Base-by-base conservation (phyloP, 2,888 invertebrate species). In the Cerastis rubricosa region DNA sequence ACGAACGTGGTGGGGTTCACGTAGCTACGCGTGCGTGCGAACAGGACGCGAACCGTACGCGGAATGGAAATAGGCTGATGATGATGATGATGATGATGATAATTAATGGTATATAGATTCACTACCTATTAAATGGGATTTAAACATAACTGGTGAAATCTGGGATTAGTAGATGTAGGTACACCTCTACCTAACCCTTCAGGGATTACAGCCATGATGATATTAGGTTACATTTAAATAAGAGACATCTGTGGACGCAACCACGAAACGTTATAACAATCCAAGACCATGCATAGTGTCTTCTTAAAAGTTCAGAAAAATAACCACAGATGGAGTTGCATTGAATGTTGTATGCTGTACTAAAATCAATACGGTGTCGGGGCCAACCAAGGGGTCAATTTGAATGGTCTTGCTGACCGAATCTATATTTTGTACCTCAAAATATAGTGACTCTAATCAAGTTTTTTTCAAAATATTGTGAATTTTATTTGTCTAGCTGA, bases 311-410 rank as follows among this genome's bases (percentile, higher is more conserved):
- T 71, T 83, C n/a, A 45, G 2, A 0, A 0, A 25, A 1, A 0
- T 7, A 40, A 9, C 45, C 19, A 65, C 54, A 80, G 83, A 71
- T 83, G 83, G 81, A 71, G 73, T 0, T 76, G 43, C 3, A 22
- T 45, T 35, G 1, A 83, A 22, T 25, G 2, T 25, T 14, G 19
- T n/a, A 14, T 17, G 12, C 12, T 0, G 9, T 14, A 49, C 1
- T 57, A 22, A 25, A 74, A 76, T 80, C 68, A 51, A 80, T 75
- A 51, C 6, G 3, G 2, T 14, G 14, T 19, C 8, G 35, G 12
- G 22, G 17, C 17, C 12, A 43, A n/a, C 43, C 14, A 19, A 7
- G 29, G 14, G 14, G 14, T 40, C 11, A 12, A 49, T 54, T 29
- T 43, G 0, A n/a, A n/a, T 47, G 8, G 17, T 14, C 43, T 71